Base-by-base conservation (phyloP, 2,113 vertebrate species). In the rabbit (Oryctolagus cuniculus) region DNA sequence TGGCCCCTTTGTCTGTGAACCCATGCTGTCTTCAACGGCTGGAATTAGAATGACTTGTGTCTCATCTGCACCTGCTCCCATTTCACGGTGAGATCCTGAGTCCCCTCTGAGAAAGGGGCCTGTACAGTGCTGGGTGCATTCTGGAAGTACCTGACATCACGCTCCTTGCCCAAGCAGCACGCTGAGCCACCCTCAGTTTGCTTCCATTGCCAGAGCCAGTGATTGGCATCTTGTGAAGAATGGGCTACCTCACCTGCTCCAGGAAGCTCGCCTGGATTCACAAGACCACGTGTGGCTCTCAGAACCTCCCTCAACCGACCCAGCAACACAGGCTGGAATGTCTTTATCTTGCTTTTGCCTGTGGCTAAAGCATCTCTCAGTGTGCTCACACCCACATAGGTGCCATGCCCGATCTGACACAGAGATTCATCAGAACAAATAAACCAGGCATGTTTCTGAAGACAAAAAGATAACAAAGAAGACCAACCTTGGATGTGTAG, bases 401-500 rank as follows among this genome's bases (percentile, higher is more conserved):
- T 31, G 29, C 61, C 8, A 24, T 5, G 51, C 10, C 29, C 29
- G 0, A 77, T 31, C 63, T 7, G 2, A 22, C 15, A 24, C 22
- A 31, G 31, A 85, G 31, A 80, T 9, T 31, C 10, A 12, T n/a
- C 25, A 73, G 63, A 66, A 67, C 13, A n/a, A 29, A 36, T 15
- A 66, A 13, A 44, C 15, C 1, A 15, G 2, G 17, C 9, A 38
- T 13, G 31, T 17, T 75, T 82, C 29, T 70, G 36, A 90, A 64
- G 3, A 77, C 12, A 24, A 0, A 58, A 74, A 51, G 44, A 84
- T 6, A 80, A 61, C 1, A 10, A 53, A 66, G 61, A 87, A 69
- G 31, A 75, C 93, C 91, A 53, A 99, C 99, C 99, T 99, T 98
- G 83, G 98, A 98, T 0, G 97, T 98, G 6, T 99, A 99, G 0